Base-by-base conservation (phyloP, 37 sponge, comb jelly and placozoan genomes). In the Chondrosia reniformis region DNA sequence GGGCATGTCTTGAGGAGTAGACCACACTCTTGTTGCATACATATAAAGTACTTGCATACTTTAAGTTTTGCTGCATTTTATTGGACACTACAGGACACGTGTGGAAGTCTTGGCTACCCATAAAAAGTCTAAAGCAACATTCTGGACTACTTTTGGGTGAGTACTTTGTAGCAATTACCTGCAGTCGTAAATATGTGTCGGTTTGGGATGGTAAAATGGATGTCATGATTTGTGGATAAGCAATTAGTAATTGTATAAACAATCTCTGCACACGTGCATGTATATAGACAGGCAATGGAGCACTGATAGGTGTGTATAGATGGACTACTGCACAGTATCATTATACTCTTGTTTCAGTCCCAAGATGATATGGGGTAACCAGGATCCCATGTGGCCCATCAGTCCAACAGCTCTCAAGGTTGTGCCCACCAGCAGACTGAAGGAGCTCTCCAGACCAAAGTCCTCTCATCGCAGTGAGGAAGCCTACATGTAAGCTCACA, bases 291-390 rank as follows among this genome's bases (percentile, higher is more conserved):
- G 52, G 52, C 52, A 49, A 19, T 49, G 52, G 10, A 22, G 12
- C 10, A 73, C 15, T 49, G 52, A 10, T 49, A 10, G 15, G 3
- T 79, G 54, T n/a, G n/a, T n/a, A n/a, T n/a, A n/a, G n/a, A n/a
- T n/a, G n/a, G n/a, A n/a, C n/a, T n/a, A n/a, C n/a, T n/a, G n/a
- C n/a, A n/a, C n/a, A n/a, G n/a, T n/a, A n/a, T n/a, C n/a, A n/a
- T n/a, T n/a, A n/a, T n/a, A n/a, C 41, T 10, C 71, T 39, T 54
- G 73, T 3, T 76, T 15, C 56, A 89, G 94, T 45, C 94, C 90
- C 15, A 64, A 77, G 38, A 58, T 93, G 74, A 79, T 76, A 49
- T 97, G 97, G 97, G 97, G 97, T 17, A 93, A 93, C 77, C 97
- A 93, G 61, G 92, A 94, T 39, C 78, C 92, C 19, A 97, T 97